These are phyloP conservation scores for Hypolimnas misippus DNA, from an alignment of 2,888 invertebrate genomes.

Conservation along the genomic window DNA sequence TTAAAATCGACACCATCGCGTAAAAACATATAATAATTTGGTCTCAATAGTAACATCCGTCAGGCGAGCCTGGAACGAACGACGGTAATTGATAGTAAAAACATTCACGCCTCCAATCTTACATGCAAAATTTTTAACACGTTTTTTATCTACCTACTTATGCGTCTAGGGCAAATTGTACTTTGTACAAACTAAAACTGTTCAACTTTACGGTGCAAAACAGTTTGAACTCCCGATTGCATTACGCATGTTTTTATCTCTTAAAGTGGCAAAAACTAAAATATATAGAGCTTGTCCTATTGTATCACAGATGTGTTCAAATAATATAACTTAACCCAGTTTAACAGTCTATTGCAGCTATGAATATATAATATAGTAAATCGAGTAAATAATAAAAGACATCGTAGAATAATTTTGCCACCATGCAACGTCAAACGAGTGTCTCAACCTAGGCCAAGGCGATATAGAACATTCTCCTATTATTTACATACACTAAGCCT, in stretches of 20 bases:
- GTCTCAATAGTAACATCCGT: conserved; percentile 82
- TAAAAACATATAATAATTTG: conserved; percentile 82
- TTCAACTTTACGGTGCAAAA: conserved; percentile 71
- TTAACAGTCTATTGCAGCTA: conserved; percentile 50
- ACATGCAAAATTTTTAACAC: conserved; percentile 61
- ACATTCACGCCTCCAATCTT: conserved; percentile 73
- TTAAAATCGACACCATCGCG: conserved; percentile 83
- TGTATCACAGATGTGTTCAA: conserved; percentile 81
- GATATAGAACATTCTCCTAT: conserved; percentile 78
- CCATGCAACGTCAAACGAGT: conserved; percentile 64
- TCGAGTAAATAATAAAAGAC: conserved; percentile 42
- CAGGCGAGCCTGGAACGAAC: conserved; percentile 68
- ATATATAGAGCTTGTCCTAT: conserved; percentile 71
- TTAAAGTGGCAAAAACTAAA: conserved; percentile 70
- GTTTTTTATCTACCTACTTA: conserved; percentile 81
- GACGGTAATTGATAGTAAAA: conserved; percentile 67
- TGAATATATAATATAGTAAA: conserved; percentile 57
- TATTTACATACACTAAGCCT: conserved; percentile 83
- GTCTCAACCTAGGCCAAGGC: conserved; percentile 82
- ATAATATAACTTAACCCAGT: conserved; percentile 68
- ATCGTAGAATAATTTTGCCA: conserved; percentile 63
- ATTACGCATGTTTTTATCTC: conserved; percentile 53
- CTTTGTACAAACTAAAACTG: conserved; percentile 82
- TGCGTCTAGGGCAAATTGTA: conserved; percentile 82
- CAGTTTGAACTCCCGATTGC: conserved; percentile 61